phyloP scores from a whole-genome alignment of 2,888 invertebrate species.

The Herminia tarsipennalis region DNA sequence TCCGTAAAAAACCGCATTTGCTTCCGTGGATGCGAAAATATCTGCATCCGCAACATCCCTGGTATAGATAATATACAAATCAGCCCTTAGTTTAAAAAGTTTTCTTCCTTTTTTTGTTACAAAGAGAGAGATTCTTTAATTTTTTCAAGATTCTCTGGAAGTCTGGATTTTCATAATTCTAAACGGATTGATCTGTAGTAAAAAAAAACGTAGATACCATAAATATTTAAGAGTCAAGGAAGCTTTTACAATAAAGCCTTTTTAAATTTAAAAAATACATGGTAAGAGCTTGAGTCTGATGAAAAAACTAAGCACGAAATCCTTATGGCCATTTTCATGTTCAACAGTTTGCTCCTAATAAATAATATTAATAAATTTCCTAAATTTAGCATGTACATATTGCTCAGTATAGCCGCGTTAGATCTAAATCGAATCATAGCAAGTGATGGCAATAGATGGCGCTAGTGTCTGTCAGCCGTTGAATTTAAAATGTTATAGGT shows the following conservation, averaged over 20 bases:
- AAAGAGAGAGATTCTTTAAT: too few relatives aligned
- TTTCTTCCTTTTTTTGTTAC: too few relatives aligned
- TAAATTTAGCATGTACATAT: constrained; percentile 65
- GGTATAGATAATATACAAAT: too few relatives aligned
- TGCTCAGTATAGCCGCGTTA: constrained; percentile 59
- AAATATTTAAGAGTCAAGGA: constrained; percentile 8
- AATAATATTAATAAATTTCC: constrained; percentile 47
- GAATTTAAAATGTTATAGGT: constrained; percentile 16
- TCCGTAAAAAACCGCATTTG: too few relatives aligned
- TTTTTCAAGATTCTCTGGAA: too few relatives aligned
- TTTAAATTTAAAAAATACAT: constrained; percentile 24
- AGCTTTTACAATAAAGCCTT: constrained; percentile 35
- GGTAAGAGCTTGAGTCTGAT: constrained; percentile 44
- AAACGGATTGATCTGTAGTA: too few relatives aligned
- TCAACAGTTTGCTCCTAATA: constrained; percentile 60
- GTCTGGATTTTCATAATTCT: too few relatives aligned
- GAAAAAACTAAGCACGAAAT: constrained; percentile 66
- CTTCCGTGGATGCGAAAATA: too few relatives aligned
- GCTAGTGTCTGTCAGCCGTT: constrained; percentile 12
- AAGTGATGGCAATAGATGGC: constrained; percentile 30
- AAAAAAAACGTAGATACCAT: too few relatives aligned
- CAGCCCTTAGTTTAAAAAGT: too few relatives aligned
- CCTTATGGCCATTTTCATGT: constrained; percentile 55
- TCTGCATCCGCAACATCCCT: too few relatives aligned
- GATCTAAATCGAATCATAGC: constrained; percentile 26